Evolutionary conservation across 2,113 vertebrate genomes (phyloP), one percentile per base, ranked within the genome.

Genomic region (Gila orcuttii): DNA sequence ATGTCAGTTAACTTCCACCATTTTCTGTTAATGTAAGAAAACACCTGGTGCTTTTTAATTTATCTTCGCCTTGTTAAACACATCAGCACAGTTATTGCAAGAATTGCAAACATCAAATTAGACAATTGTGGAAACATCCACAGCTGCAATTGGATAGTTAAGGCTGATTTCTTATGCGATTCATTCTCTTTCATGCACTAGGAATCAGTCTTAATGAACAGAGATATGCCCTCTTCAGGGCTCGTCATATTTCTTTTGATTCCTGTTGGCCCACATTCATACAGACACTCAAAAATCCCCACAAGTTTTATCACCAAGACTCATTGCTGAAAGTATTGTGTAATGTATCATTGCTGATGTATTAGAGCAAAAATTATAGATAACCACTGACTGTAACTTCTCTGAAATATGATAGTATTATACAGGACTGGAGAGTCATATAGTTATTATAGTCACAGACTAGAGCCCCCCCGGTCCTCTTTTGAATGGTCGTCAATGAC

Each of bases 201-300:
- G 21, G 21, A 84, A 68, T n/a, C 57, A 42, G 59, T 74, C 39
- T 15, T 57, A 85, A 87, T 75, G 25, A 85, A 85, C 19, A 33
- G 25, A 36, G 5, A 76, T 66, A 47, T 15, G 23, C 50, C 57
- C 68, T 57, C 71, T 82, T 73, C 13, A 25, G 47, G 19, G 33
- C 69, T 73, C 19, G n/a, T 81, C 66, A 21, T 39, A 47, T 87
- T 68, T 55, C 31, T 79, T 79, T 78, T 69, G 21, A 45, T 68
- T 75, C 36, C 45, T 17, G 31, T 13, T 84, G 84, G 84, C 60
- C 75, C 15, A 78, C 62, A 85, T 85, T 69, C 25, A 59, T 45
- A 45, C 23, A 64, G 73, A 47, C 60, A 21, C 33, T 17, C 31
- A 59, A 42, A 68, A 55, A 66, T 45, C 23, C 33, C 69, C 23